A percentile compares a stretch with the other conserved stretches of the same genome.
phyloP scores from a whole-genome alignment of 2,888 invertebrate species.

The Cacoxenus indagator region DNA sequence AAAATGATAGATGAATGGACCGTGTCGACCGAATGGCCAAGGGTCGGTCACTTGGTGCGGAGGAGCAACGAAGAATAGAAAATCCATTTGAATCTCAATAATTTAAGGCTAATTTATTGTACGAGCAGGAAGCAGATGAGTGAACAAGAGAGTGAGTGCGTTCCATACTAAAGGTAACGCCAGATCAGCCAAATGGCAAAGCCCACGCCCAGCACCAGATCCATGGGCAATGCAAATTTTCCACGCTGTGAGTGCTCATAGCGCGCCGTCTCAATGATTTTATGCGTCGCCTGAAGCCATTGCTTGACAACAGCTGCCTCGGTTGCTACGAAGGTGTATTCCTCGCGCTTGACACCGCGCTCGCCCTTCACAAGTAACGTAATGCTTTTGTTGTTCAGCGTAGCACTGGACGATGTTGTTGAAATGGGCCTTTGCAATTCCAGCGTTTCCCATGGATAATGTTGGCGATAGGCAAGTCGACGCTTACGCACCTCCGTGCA shows the following conservation, averaged over 20 bases:
- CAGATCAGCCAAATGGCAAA: constrained; percentile 65
- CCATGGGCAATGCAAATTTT: constrained; percentile 65
- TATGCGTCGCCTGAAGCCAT: constrained; percentile 61
- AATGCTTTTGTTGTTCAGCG: constrained; percentile 60
- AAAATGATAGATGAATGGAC: background rate
- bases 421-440: constrained; percentile 57
- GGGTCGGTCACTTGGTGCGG: no score
- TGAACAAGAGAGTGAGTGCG: background rate
- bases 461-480: constrained; percentile 65
- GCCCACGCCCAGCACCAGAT: constrained; percentile 56
- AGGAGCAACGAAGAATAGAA: constrained; percentile 7
- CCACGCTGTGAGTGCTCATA: constrained; percentile 52
- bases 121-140: background rate
- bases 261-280: constrained; percentile 58
- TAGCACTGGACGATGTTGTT: background rate
- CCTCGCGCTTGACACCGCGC: constrained; percentile 50
- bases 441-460: constrained; percentile 64
- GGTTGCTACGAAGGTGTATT: constrained; percentile 58
- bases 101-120: constrained; percentile 13
- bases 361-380: constrained; percentile 51
- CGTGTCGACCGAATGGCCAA: constrained; percentile 10
- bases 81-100: background rate
- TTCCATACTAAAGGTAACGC: constrained; percentile 56
- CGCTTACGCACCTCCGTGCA: constrained; percentile 68
- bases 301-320: constrained; percentile 62